phyloP scores from a whole-genome alignment of 35 echinoderm and acorn worm species.

The Ophioderma brevispina region DNA sequence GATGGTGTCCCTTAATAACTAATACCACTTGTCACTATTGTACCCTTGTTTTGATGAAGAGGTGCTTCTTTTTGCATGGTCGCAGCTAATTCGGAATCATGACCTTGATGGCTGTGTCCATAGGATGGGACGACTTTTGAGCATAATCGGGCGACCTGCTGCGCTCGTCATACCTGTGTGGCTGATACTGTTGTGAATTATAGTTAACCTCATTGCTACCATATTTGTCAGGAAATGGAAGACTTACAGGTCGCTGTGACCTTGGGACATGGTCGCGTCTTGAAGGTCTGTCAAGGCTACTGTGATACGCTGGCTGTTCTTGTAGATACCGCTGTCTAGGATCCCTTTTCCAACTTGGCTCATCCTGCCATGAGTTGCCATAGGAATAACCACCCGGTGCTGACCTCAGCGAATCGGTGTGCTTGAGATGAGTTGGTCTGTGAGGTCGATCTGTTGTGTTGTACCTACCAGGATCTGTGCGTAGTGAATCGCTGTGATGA shows the following conservation, averaged over 20 bases:
- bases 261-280: neutral
- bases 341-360: slow-evolving; percentile 1
- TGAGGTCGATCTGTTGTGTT: neutral
- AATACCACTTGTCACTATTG: slow-evolving; percentile 24
- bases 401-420: neutral
- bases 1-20: neutral
- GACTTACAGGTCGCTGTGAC: neutral
- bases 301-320: neutral
- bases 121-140: no score
- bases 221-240: no score
- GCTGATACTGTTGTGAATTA: neutral
- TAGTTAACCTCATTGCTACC: neutral
- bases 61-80: neutral
- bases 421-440: neutral
- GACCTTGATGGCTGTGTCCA: no score
- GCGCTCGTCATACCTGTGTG: neutral
- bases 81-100: no score
- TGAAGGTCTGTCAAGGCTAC: neutral
- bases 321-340: neutral
- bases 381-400: neutral
- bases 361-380: neutral
- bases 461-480: neutral
- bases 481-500: neutral
- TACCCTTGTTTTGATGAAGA: neutral
- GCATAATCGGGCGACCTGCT: no score